Evolutionary conservation across 2,888 invertebrate genomes (phyloP), one percentile per base, ranked within the genome.

Genomic region (Drosophila birchii): DNA sequence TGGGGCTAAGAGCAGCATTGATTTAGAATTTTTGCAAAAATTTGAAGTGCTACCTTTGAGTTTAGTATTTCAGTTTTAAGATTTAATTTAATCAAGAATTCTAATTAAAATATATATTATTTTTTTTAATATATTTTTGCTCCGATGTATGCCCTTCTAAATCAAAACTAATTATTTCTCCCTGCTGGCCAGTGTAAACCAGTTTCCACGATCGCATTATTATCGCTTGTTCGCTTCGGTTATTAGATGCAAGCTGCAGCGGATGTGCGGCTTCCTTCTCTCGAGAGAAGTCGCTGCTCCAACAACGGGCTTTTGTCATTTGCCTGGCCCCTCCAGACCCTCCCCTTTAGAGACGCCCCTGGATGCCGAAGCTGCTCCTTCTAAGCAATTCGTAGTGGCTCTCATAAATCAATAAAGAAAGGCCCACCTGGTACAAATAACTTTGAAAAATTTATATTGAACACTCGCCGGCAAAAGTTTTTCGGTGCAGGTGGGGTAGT

Each of bases 201-300:
- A 79, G 83, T 84, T 84, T 75, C 32, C 23, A 45, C 71, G 58
- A 68, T 72, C 75, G 84, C 68, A 75, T 83, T 86, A 88, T 86
- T 76, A 88, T 83, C 83, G 78, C 84, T 75, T 20, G 55, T 54
- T 72, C 72, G 71, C 49, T 81, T 58, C 68, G 81, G 89, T 84
- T 84, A 84, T 84, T 84, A 84, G 87, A 87, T 88, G 84, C 89
- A 87, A 81, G 78, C 78, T 76, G 74, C 84, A 87, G 82, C 84
- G 84, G 84, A 85, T 88, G 84, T 89, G 62, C 53, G 70, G 84
- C 89, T 85, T 89, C 88, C 84, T 88, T 61, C 73, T 18, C 49
- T 11, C n/a, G 20, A 14, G 34, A 11, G 16, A 23, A 53, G 51
- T 9, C 3, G 20, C 51, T 34, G 20, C 34, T 9, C 9, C 32